A percentile compares a stretch with the other conserved stretches of the same genome.
Evolutionary conservation across 2,113 vertebrate genomes (phyloP).

Genomic region (Takifugu flavidus): DNA sequence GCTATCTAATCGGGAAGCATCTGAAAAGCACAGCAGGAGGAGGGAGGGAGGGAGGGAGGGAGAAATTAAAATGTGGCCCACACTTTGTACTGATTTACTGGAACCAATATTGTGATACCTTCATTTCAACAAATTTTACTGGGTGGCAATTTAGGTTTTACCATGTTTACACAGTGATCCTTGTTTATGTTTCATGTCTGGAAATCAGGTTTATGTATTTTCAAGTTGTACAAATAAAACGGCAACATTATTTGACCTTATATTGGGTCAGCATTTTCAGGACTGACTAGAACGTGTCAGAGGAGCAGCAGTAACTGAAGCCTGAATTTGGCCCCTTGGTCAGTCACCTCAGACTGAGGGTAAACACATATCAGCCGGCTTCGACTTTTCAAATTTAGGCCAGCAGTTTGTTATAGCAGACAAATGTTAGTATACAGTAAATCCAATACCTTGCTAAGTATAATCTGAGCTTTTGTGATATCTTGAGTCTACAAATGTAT

Average conservation of each 20-base stretch:
- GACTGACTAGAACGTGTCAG: too few species aligned
- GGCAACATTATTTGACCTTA: too few species aligned
- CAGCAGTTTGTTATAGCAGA: slow-evolving; percentile 1
- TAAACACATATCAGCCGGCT: slow-evolving; percentile 45
- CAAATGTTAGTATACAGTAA: neutral
- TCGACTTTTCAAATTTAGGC: slow-evolving; percentile 6
- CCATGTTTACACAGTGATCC: too few species aligned
- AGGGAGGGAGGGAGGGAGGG: neutral
- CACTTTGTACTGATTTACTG: neutral
- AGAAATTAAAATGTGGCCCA: too few species aligned
- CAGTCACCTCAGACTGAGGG: slow-evolving; percentile 48
- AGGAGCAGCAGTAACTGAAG: slow-evolving; percentile 17
- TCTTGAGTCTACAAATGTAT: too few species aligned
- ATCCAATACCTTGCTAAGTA: neutral
- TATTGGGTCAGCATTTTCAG: too few species aligned
- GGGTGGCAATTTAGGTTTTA: too few species aligned
- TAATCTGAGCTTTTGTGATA: too few species aligned
- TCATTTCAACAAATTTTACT: too few species aligned
- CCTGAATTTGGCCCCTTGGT: slow-evolving; percentile 52
- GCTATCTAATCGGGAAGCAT: slow-evolving; percentile 71
- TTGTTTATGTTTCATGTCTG: too few species aligned
- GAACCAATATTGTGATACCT: neutral
- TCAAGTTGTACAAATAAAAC: neutral
- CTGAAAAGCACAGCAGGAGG: slow-evolving; percentile 38
- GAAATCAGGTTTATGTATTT: neutral